Evolutionary conservation across 30 jellyfish, hydroid and myxozoan genomes (phyloP), one percentile per base, ranked within the genome.

Genomic region (Pelagia noctiluca): DNA sequence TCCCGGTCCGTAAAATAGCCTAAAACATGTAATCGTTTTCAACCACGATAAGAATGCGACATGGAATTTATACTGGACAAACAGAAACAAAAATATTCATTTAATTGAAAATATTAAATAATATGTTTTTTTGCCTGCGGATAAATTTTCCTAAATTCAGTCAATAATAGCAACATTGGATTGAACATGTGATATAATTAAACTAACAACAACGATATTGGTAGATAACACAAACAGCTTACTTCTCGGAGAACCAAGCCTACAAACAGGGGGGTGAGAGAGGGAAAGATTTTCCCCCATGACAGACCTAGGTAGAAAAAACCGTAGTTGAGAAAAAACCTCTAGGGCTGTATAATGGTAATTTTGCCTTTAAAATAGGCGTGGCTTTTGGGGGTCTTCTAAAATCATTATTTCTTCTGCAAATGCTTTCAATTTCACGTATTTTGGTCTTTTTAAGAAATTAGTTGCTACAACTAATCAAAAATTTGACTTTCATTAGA

Each of bases 211-310:
- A 42, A 42, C 57, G 57, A 42, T 42, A 42, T 42, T 42, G 57
- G 57, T 42, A 42, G 57, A 42, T 42, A 42, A 42, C 57, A 42
- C 57, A 42, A 42, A 42, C 57, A 42, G 57, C 57, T 42, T 42
- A 42, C 57, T 42, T 42, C 57, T 42, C 57, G 12, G 57, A 42
- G 57, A 42, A 42, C 57, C 57, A 42, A 42, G 57, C 57, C 57
- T 42, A 42, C 57, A 42, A 42, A 42, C 57, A 42, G 57, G 57
- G 57, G 57, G 57, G 57, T 42, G 57, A 42, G 57, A 42, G 57
- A 16, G 57, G 57, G 57, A 42, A 42, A 8, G 57, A 42, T 42
- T 42, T 42, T 16, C 57, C 57, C 57, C 57, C 57, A 42, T 42
- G 57, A 42, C 57, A 42, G 57, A 42, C 57, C 57, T 42, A 42